Base-by-base conservation (phyloP, 2,113 vertebrate genomes). In the Motacilla tschutschensis region DNA sequence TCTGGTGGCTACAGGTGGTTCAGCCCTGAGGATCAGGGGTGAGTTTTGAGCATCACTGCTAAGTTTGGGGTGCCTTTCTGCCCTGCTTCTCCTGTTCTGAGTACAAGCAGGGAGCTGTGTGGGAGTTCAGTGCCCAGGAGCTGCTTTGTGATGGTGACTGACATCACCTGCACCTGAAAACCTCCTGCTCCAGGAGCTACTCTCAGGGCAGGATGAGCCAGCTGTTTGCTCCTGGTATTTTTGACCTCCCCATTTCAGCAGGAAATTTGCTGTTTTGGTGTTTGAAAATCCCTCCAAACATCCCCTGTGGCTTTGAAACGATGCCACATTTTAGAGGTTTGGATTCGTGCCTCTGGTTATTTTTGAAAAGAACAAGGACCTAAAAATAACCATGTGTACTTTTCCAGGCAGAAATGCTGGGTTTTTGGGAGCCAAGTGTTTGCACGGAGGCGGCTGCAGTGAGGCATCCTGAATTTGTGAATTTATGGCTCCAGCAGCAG, bases 361-460 rank as follows among this genome's bases (percentile, higher is more conserved):
- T 95, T 91, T 91, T 89, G 85, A 83, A 94, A 79, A 79, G 72
- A 77, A 82, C 91, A 91, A 67, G 72, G 50, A 48, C 62, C 92
- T 96, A 96, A 96, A 96, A 96, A 96, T 96, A 97, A 66, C 91
- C 79, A 1, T 43, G 91, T 91, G 94, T 92, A 84, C 93, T 95
- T 92, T 90, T 92, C 88, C 81, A 95, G 87, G 91, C 71, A 83
- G 89, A 92, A 80, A 78, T 16, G 88, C 71, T 21, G 50, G n/a
- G 38, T 2, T 51, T 81, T 51, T 19, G 89, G 47, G 91, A 93
- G 89, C 93, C 93, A 92, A 89, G 41, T 25, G 77, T 55, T 90
- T 83, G 93, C 83, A 67, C 4, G 63, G 90, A 88, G 93, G 83
- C 71, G 74, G 88, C 88, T 92, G 90, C 48, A 78, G 48, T 6